A percentile compares a stretch with the other conserved stretches of the same genome.
Conservation (phyloP, 2,888 invertebrate species). For the Chymomyza amoena region DNA sequence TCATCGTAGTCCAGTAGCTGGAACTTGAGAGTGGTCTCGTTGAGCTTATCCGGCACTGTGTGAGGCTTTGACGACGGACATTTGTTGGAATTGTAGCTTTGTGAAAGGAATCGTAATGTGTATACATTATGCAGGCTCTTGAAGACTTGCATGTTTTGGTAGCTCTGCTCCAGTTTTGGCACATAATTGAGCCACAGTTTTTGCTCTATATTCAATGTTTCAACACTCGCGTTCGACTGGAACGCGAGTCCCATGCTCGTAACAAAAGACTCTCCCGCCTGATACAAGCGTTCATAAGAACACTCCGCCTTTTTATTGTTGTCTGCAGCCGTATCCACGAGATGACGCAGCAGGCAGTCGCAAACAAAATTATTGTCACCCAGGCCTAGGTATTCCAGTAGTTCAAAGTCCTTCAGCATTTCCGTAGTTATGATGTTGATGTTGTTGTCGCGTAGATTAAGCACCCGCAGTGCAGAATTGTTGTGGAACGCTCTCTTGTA, state of each 20-base stretch:
- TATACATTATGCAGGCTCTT: slow-evolving; percentile 42
- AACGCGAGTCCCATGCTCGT: slow-evolving; percentile 6
- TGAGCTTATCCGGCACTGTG: slow-evolving; percentile 29
- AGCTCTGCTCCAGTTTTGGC: slow-evolving; percentile 40
- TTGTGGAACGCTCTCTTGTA: slow-evolving; percentile 77
- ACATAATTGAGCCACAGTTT: slow-evolving; percentile 41
- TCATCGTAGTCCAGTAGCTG: slow-evolving; percentile 77
- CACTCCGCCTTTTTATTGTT: slow-evolving; percentile 70
- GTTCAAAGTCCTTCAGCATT: slow-evolving; percentile 81
- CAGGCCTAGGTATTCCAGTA: slow-evolving; percentile 79
- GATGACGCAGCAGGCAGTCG: slow-evolving; percentile 81
- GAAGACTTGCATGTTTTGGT: slow-evolving; percentile 47
- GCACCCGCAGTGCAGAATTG: slow-evolving; percentile 78
- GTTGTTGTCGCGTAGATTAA: slow-evolving; percentile 81
- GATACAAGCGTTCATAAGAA: slow-evolving; percentile 37
- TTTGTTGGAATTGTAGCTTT: slow-evolving; percentile 1
- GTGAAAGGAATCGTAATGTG: slow-evolving; percentile 40
- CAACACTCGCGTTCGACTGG: not conserved
- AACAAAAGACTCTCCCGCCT: slow-evolving; percentile 11
- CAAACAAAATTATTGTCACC: slow-evolving; percentile 82
- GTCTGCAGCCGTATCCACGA: slow-evolving; percentile 78
- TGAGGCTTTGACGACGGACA: slow-evolving; percentile 38
- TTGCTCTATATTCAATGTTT: slow-evolving; percentile 17
- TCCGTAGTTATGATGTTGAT: slow-evolving; percentile 81
- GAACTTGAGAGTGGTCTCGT: slow-evolving; percentile 62